Base-by-base conservation (phyloP, 1,140 invertebrate genomes). In the Riptortus pedestris region DNA sequence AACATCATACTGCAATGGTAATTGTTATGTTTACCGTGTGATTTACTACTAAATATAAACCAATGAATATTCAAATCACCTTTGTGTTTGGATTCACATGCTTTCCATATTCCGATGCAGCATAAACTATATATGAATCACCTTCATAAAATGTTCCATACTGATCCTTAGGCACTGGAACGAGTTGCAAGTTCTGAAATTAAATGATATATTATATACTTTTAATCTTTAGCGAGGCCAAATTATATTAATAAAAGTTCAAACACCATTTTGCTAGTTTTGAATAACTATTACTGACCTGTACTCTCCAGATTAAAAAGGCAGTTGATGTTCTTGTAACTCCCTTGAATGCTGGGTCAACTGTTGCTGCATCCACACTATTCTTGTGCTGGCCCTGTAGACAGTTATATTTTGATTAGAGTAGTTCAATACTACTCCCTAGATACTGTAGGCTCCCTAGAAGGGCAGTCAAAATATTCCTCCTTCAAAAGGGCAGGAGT, bases 71-170 rank as follows among this genome's bases (percentile, higher is more conserved):
- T 7, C 5, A 5, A 38, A 38, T 38, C 62, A 70, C 69, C 64
- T 67, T 69, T 18, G 64, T 59, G 3, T 59, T 31, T 9, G 68
- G 67, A 9, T 63, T 66, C 38, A 68, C 65, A 59, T 63, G 62
- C 66, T 70, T 68, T 16, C 68, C 70, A 43, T 62, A 67, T 60
- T 69, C 70, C 4, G 67, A 67, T 12, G 70, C 70, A 24, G 69
- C 70, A 57, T 67, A 70, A 14, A 91, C 75, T 5, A 91, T 81
- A 65, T 91, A 92, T 0, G 85, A 85, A 65, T 89, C 88, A 27
- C 86, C 85, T 63, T 86, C 85, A 72, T 85, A 88, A 69, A 91
- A 83, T 31, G 83, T 78, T 28, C 85, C 83, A 67, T 83, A 76
- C 51, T 79, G 78, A 45, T 78, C 73, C 31, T 77, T 74, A 31